Conservation (phyloP, 23 tunicate species). For the Styela plicata region DNA sequence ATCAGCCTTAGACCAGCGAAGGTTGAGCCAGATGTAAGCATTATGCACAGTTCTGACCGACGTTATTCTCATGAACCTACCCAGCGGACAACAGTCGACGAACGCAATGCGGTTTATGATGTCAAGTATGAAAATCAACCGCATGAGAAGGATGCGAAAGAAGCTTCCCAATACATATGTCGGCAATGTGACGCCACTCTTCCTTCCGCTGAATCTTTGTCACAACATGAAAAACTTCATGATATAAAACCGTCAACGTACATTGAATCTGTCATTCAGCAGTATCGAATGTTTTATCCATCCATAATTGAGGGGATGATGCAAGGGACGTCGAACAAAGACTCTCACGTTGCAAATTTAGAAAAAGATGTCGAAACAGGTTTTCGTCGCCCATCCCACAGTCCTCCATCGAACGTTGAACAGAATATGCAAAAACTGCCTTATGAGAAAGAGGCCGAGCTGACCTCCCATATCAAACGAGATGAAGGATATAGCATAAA, state of each 20-base stretch:
- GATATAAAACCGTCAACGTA: neutral
- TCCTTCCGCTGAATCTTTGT: neutral
- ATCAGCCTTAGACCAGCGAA: neutral
- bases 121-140: neutral
- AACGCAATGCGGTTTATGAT: no score
- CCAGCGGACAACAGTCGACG: neutral
- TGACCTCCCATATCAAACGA: neutral
- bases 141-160: neutral
- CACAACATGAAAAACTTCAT: conserved; percentile 4
- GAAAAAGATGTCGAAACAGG: neutral
- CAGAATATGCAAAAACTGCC: neutral
- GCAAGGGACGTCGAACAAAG: neutral
- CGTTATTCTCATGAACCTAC: neutral
- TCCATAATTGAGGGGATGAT: neutral
- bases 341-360: no score
- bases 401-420: neutral
- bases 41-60: neutral
- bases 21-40: neutral
- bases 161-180: no score
- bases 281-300: conserved; percentile 5
- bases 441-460: neutral
- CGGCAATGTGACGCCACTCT: neutral
- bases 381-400: neutral
- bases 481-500: neutral
- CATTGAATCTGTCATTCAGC: neutral